phyloP scores from a whole-genome alignment of 2,113 vertebrate species.

The Limanda limanda region DNA sequence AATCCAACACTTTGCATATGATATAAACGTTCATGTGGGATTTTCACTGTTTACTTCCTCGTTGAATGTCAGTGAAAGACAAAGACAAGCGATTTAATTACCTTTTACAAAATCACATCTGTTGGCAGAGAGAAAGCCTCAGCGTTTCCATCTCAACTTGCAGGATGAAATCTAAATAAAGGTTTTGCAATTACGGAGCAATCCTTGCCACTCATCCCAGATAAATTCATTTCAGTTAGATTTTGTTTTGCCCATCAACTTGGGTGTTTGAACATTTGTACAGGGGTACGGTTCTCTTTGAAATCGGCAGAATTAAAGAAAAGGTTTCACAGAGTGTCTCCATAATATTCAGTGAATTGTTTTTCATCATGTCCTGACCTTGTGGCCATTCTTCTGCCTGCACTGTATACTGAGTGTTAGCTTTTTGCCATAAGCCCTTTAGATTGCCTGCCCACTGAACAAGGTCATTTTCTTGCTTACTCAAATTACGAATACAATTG shows the following conservation, averaged over 20 bases:
- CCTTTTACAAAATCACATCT: background rate
- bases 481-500: background rate
- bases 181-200: too few species aligned
- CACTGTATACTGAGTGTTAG: slow-evolving; percentile 12
- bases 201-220: background rate
- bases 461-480: background rate
- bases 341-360: slow-evolving; percentile 3
- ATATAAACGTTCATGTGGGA: too few species aligned
- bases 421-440: slow-evolving; percentile 20
- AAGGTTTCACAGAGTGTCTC: background rate
- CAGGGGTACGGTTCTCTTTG: background rate
- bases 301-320: background rate
- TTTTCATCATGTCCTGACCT: slow-evolving; percentile 6
- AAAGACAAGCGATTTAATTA: background rate
- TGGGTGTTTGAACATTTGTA: background rate
- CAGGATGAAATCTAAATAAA: too few species aligned
- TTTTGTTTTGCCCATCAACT: background rate
- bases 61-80: background rate
- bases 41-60: background rate
- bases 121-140: background rate
- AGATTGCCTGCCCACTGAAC: background rate
- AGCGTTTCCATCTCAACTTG: background rate
- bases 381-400: background rate
- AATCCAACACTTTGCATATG: too few species aligned
- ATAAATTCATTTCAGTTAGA: background rate